Evolutionary conservation across 2,888 invertebrate species (phyloP).

Genomic region (Ophion costatus): DNA sequence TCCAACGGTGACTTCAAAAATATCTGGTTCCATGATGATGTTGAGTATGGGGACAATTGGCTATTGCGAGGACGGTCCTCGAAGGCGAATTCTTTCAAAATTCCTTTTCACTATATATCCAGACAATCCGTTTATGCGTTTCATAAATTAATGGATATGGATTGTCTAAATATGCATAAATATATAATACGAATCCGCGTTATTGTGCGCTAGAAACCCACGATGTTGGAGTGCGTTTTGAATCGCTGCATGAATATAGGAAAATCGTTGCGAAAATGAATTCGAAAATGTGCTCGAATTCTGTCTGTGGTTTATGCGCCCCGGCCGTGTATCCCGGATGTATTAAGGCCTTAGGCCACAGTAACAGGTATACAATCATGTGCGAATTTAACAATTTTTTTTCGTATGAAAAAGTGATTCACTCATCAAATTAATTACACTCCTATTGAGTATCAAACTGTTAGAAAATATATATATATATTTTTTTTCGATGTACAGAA

Average conservation of each 20-base stretch:
- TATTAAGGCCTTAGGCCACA: no score
- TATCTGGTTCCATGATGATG: neutral
- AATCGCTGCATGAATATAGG: conserved; percentile 33
- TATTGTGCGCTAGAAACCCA: conserved; percentile 41
- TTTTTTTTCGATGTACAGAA: no score
- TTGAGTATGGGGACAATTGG: neutral
- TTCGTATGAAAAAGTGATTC: no score
- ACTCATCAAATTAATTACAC: no score
- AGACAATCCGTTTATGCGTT: neutral
- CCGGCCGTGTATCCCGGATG: conserved; percentile 38
- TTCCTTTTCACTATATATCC: neutral
- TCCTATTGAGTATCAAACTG: no score
- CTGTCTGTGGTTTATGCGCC: conserved; percentile 40
- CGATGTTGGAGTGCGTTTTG: conserved; percentile 21
- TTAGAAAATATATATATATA: no score
- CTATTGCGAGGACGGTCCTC: neutral
- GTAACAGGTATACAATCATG: no score
- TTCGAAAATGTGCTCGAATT: conserved; percentile 29
- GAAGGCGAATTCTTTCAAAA: neutral
- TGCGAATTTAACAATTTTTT: no score
- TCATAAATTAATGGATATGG: neutral
- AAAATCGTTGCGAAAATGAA: no score
- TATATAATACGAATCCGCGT: neutral
- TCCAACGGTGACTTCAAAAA: neutral
- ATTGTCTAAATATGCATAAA: neutral